Evolutionary conservation across 2,113 vertebrate species (phyloP).

Genomic region (Hippoglossus stenolepis): DNA sequence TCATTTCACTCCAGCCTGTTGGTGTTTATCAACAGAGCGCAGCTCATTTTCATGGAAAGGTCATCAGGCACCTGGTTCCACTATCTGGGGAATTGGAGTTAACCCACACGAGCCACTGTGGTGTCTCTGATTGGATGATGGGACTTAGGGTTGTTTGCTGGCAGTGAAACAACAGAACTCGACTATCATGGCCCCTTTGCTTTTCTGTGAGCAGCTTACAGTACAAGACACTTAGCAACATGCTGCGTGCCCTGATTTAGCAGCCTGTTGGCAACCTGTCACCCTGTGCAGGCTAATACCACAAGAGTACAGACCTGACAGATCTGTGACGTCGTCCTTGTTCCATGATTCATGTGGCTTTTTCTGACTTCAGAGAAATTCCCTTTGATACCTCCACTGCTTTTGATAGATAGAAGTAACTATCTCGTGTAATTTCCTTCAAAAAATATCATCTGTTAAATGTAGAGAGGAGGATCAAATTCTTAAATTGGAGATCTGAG

Average conservation of each 20-base stretch:
- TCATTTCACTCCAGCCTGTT: constrained; percentile 16
- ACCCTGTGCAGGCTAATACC: neutral
- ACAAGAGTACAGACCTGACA: neutral
- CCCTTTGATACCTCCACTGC: neutral
- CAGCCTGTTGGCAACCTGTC: constrained; percentile 20
- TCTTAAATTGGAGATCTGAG: no score
- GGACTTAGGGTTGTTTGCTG: constrained; percentile 56
- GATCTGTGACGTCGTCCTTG: neutral
- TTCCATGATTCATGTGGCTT: neutral
- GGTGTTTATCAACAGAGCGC: neutral
- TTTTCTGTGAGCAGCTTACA: constrained; percentile 60
- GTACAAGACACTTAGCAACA: constrained; percentile 45
- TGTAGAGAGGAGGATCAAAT: no score
- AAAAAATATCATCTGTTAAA: no score
- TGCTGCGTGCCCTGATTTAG: constrained; percentile 35
- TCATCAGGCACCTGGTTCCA: constrained; percentile 33
- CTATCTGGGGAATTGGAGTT: constrained; percentile 26
- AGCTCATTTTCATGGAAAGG: constrained; percentile 42
- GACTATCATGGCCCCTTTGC: constrained; percentile 35
- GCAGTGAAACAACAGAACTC: constrained; percentile 36
- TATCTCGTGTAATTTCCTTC: no score
- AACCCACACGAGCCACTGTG: constrained; percentile 22
- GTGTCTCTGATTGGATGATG: constrained; percentile 65
- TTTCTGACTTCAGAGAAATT: neutral
- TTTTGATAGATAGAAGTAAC: neutral